Base-by-base conservation (phyloP, 2,888 invertebrate species). In the Drosophila nr. perissopoda region DNA sequence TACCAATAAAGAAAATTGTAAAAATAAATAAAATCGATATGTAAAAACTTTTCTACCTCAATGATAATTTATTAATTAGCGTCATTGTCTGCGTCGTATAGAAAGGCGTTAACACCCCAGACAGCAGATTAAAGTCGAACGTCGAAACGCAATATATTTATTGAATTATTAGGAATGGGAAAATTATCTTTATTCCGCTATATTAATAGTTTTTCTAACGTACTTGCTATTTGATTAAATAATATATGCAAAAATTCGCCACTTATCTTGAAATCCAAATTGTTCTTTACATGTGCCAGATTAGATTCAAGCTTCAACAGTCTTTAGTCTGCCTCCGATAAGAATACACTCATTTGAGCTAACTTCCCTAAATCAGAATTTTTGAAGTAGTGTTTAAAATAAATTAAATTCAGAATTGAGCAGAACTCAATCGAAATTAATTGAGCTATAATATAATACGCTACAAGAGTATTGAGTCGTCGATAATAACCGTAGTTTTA, bases 381-480 rank as follows among this genome's bases (percentile, higher is more conserved):
- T 8, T 13, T 10, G 1, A 46, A 7, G 4, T 6, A 11, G 25
- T 40, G 0, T 11, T 59, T 59, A n/a, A 21, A n/a, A 48, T 13
- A 1, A 16, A 10, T 29, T 51, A 13, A 34, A 4, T 16, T n/a
- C n/a, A 10, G 10, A 59, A 18, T 27, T 36, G 52, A 60, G 36
- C 11, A 51, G 34, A 34, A 5, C 7, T 4, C 4, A 54, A 54
- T 18, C 6, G 6, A 11, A 18, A 11, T 11, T 6, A 36, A 1
- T 54, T 36, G 5, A 16, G 8, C 4, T 2, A 18, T n/a, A 4
- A 13, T 1, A 10, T 11, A 18, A 2, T 2, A 1, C 6, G 11
- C 5, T 52, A 3, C 31, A 11, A 76, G 76, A 52, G 80, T 63
- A 80, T 70, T 33, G 1, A 5, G 4, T 18, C 46, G 62, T 63